Evolutionary conservation across 2,888 invertebrate species (phyloP).

Genomic region (Geophilus truncorum): DNA sequence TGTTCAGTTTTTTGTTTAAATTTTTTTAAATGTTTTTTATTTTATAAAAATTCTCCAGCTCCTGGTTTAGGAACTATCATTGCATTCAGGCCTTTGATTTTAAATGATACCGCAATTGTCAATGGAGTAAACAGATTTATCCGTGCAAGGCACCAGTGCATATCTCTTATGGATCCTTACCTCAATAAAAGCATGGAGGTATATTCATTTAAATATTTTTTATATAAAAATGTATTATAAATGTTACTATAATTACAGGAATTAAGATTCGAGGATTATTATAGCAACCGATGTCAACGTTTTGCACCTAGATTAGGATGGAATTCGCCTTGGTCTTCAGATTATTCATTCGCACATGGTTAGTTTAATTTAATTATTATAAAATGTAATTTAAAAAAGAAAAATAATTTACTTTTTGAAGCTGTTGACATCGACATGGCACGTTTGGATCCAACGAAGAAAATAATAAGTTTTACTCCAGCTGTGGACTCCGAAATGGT

Average conservation of each 20-base stretch:
- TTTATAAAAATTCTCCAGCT: too few species aligned
- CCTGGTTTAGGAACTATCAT: neutral
- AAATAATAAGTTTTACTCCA: neutral
- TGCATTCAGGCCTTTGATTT: neutral
- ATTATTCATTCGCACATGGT: neutral
- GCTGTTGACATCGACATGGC: neutral
- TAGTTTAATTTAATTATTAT: too few species aligned
- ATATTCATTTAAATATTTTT: neutral
- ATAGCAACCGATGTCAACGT: too few species aligned
- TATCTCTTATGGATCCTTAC: neutral
- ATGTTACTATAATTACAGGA: neutral
- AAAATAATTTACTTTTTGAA: neutral
- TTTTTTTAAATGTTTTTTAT: neutral
- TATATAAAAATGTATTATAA: neutral
- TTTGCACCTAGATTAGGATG: too few species aligned
- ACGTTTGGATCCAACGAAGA: neutral
- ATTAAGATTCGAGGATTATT: neutral
- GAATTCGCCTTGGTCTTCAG: neutral
- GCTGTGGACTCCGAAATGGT: neutral
- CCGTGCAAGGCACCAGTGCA: neutral
- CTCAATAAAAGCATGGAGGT: neutral
- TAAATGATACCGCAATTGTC: neutral
- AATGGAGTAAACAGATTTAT: neutral
- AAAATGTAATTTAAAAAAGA: too few species aligned
- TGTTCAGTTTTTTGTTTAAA: neutral